Base-by-base conservation (phyloP, 2,888 invertebrate species). In the Lissocephala sabroskyi region DNA sequence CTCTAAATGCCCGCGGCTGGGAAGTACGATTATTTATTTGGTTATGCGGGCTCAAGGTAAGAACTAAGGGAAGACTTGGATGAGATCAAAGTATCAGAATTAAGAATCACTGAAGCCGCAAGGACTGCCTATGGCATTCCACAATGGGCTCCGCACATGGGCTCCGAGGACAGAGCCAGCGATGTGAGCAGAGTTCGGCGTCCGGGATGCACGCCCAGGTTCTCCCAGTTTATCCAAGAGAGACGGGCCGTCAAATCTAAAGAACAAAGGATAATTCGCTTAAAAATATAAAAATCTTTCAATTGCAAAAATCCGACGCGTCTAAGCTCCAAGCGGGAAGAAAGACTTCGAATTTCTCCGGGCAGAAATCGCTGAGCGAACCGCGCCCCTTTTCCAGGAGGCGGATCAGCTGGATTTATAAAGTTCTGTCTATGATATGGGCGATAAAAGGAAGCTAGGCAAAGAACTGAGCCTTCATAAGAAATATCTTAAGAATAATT, bases 161-260 rank as follows among this genome's bases (percentile, higher is more conserved):
- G 88, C 68, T 94, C 93, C 0, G 92, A 89, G 40, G 92, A 91
- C 10, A 95, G 86, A 0, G 94, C 92, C 13, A 95, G 86, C 0
- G 94, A 92, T 0, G 94, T 94, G 1, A 95, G 86, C 4, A 94
- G 89, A 53, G 94, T 94, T 65, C 96, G 87, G 41, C 95, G 87
- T 49, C 93, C 94, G 1, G 96, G 96, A 81, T 93, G 95, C 2
- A 98, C 96, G 1, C 98, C 98, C 1, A 99, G 88, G 81, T 96
- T 97, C 84, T 97, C 96, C 98, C 98, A 99, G 81, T 98, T 97
- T 71, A 99, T 98, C 98, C 98, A 99, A 0, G 97, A 97, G 19
- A 99, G 87, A 47, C 98, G 88, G 0, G 98, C 98, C 1, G 98
- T 97, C 63, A 99, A 86, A 89, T 98, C 98, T 98, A 30, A 6